phyloP scores from a whole-genome alignment of 1,140 invertebrate species.

The Luehdorfia chinensis region DNA sequence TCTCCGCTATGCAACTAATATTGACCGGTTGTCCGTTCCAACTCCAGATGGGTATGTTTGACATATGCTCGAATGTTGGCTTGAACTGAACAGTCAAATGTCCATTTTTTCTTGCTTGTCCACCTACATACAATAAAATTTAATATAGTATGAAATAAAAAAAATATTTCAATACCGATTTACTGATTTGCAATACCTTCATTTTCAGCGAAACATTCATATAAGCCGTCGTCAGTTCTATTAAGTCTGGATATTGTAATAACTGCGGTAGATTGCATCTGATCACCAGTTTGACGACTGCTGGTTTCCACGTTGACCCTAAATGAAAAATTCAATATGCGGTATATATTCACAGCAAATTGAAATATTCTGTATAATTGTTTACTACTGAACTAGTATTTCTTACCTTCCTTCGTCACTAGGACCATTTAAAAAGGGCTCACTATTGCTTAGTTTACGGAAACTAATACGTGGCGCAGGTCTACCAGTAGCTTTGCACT shows the following conservation, averaged over 20 bases:
- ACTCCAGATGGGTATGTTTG: conserved; percentile 84
- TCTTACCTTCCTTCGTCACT: conserved; percentile 80
- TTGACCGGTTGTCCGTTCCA: conserved; percentile 90
- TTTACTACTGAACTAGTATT: too few relatives aligned
- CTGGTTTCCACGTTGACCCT: conserved; percentile 78
- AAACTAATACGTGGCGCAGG: conserved; percentile 88
- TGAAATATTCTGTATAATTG: conserved; percentile 18
- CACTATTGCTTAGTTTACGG: conserved; percentile 79
- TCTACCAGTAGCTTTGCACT: conserved; percentile 86
- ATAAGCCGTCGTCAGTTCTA: conserved; percentile 90
- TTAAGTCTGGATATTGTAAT: conserved; percentile 80
- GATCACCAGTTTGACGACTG: conserved; percentile 73
- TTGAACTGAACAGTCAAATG: conserved; percentile 91
- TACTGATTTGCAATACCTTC: conserved; percentile 74
- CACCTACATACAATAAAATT: conserved; percentile 63
- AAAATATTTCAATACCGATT: too few relatives aligned
- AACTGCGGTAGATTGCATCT: conserved; percentile 80
- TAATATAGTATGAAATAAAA: too few relatives aligned
- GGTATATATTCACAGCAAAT: too few relatives aligned
- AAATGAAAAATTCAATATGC: conserved; percentile 32
- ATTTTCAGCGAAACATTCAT: conserved; percentile 91
- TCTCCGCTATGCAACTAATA: conserved; percentile 91
- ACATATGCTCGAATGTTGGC: conserved; percentile 87
- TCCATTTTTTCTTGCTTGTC: conserved; percentile 84
- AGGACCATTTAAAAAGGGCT: conserved; percentile 78